Percentiles rank a stretch among this genome's conserved stretches.
Conservation (phyloP, 2,888 invertebrate species). For the Drosophila recens region DNA sequence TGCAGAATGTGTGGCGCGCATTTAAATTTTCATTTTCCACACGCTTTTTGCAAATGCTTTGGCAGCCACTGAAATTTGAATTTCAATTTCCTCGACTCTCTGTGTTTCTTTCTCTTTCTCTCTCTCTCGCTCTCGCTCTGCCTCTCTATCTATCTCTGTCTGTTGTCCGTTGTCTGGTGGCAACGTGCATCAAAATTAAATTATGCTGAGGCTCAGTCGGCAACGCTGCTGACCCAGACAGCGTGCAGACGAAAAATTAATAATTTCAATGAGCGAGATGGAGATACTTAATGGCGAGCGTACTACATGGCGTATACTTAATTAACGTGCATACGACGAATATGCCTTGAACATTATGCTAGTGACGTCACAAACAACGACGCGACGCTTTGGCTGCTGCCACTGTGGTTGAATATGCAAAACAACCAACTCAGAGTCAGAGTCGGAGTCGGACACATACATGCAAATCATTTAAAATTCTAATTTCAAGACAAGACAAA, state of each 20-base stretch:
- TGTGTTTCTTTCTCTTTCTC: no score
- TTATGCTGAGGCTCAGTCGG: conserved; percentile 73
- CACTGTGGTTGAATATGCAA: conserved; percentile 69
- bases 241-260: conserved; percentile 78
- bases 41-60: conserved; percentile 56
- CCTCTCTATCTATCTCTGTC: conserved; percentile 5
- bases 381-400: conserved; percentile 34
- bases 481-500: conserved; percentile 80
- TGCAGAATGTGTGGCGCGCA: conserved; percentile 71
- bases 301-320: conserved; percentile 82
- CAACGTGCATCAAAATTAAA: conserved; percentile 77
- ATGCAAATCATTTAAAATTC: conserved; percentile 74
- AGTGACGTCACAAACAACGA: conserved; percentile 66
- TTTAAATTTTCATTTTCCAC: conserved; percentile 81
- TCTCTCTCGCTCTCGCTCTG: background rate
- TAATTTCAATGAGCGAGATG: conserved; percentile 66
- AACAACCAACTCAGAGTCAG: conserved; percentile 25
- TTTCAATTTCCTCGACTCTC: conserved; percentile 68
- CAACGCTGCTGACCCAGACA: conserved; percentile 77
- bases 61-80: conserved; percentile 73
- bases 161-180: conserved; percentile 16
- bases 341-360: conserved; percentile 73
- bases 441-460: conserved; percentile 17
- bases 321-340: conserved; percentile 70
- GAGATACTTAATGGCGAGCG: conserved; percentile 50